phyloP scores from a whole-genome alignment of 2,888 invertebrate species.

The Phaedon cochleariae region DNA sequence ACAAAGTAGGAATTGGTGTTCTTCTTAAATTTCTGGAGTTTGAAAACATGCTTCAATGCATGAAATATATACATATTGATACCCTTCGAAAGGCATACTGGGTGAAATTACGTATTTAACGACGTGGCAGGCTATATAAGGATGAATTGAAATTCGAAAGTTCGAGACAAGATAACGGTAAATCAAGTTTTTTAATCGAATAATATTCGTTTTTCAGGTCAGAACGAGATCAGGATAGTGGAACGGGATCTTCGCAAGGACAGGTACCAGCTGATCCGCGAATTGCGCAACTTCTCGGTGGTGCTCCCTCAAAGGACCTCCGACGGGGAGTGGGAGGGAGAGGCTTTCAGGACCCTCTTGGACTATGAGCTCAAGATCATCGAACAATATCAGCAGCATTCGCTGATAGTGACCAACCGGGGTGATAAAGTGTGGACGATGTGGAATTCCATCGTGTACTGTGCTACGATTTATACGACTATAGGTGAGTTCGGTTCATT shows the following conservation, averaged over 20 bases:
- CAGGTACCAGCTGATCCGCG: constrained; percentile 51
- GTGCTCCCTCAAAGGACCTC: constrained; percentile 50
- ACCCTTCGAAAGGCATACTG: too few species aligned
- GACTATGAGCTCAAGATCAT: constrained; percentile 66
- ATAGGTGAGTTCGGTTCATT: constrained; percentile 88
- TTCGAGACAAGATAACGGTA: too few species aligned
- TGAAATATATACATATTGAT: too few species aligned
- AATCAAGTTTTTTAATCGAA: too few species aligned
- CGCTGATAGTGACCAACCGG: constrained; percentile 54
- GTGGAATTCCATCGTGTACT: constrained; percentile 87
- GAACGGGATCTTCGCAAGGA: constrained; percentile 52
- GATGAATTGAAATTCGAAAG: too few species aligned
- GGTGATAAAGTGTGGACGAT: constrained; percentile 76
- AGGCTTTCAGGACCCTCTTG: constrained; percentile 62
- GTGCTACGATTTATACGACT: constrained; percentile 88
- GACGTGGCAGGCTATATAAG: too few species aligned
- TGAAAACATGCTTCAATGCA: too few species aligned
- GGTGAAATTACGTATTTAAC: too few species aligned
- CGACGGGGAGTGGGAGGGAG: constrained; percentile 64
- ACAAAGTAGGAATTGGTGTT: too few species aligned
- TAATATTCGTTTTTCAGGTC: too few species aligned
- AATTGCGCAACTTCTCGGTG: constrained; percentile 51
- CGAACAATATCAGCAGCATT: constrained; percentile 49
- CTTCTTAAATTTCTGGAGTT: too few species aligned
- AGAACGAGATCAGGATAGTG: constrained; percentile 51